Percentiles rank a stretch among this genome's conserved stretches.
phyloP scores from a whole-genome alignment of 37 sponge, comb jelly and placozoan genomes.

The Diacarnus erythraeanus region DNA sequence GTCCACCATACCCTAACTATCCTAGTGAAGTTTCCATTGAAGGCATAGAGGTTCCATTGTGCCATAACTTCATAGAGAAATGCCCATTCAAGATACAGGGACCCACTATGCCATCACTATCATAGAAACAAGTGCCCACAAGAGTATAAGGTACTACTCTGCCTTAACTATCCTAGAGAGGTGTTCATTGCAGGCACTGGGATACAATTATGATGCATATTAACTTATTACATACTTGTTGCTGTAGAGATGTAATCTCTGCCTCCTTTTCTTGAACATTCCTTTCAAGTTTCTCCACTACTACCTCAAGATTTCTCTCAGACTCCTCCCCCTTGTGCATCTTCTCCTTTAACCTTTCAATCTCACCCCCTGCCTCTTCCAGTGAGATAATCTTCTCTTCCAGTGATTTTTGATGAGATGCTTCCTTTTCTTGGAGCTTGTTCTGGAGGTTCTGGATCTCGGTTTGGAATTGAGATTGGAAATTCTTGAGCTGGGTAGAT shows the following conservation, averaged over 20 bases:
- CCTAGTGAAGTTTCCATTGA: too few species aligned
- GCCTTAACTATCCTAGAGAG: too few species aligned
- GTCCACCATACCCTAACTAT: too few species aligned
- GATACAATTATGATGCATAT: too few species aligned
- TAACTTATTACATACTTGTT: too few species aligned
- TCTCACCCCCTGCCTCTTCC: neutral
- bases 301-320: neutral
- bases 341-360: neutral
- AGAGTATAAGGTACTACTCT: too few species aligned
- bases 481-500: neutral
- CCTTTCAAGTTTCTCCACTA: constrained; percentile 7
- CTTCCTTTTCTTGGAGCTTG: constrained; percentile 18
- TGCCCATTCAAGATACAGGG: too few species aligned
- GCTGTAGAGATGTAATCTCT: neutral
- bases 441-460: neutral
- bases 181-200: too few species aligned
- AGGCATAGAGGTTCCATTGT: too few species aligned
- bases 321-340: neutral
- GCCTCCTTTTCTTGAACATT: constrained; percentile 7
- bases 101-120: too few species aligned
- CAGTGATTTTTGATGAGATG: neutral
- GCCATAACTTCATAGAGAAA: too few species aligned
- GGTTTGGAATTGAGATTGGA: neutral
- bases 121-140: too few species aligned
- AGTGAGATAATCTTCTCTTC: neutral